Evolutionary conservation across 1,140 invertebrate species (phyloP).

Genomic region (Stenopsyche tienmushanensis): DNA sequence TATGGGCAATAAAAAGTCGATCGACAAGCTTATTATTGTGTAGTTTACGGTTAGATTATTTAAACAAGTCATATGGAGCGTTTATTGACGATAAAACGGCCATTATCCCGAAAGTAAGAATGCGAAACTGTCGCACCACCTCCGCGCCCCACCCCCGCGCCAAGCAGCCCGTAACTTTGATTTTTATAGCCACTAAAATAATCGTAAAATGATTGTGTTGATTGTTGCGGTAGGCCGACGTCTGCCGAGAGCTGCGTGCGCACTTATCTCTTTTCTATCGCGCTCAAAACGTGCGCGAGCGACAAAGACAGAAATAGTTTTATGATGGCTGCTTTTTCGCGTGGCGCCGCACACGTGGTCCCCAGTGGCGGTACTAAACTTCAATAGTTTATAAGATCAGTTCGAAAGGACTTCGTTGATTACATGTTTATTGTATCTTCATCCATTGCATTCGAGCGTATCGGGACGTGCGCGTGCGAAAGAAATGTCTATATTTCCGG

Average conservation of each 20-base stretch:
- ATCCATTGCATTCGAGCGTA: too few relatives aligned
- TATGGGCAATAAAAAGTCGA: slow-evolving; percentile 13
- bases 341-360: slow-evolving; percentile 12
- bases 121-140: slow-evolving; percentile 37
- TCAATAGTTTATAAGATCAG: slow-evolving; percentile 39
- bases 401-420: slow-evolving; percentile 21
- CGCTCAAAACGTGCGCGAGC: slow-evolving; percentile 2
- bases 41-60: slow-evolving; percentile 30
- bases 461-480: too few relatives aligned
- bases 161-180: slow-evolving; percentile 33
- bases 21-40: slow-evolving; percentile 28
- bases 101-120: slow-evolving; percentile 38
- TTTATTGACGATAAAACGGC: slow-evolving; percentile 40
- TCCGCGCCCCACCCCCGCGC: slow-evolving; percentile 10
- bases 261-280: too few relatives aligned
- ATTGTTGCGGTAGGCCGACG: slow-evolving; percentile 35
- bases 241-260: too few relatives aligned
- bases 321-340: slow-evolving; percentile 26
- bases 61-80: slow-evolving; percentile 37
- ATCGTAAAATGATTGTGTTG: slow-evolving; percentile 43
- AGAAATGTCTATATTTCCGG: too few relatives aligned
- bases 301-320: slow-evolving; percentile 17
- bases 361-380: slow-evolving; percentile 15
- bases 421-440: slow-evolving; percentile 24
- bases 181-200: slow-evolving; percentile 42